Conservation (phyloP, 2,888 invertebrate species). For the Phyllotreta striolata region DNA sequence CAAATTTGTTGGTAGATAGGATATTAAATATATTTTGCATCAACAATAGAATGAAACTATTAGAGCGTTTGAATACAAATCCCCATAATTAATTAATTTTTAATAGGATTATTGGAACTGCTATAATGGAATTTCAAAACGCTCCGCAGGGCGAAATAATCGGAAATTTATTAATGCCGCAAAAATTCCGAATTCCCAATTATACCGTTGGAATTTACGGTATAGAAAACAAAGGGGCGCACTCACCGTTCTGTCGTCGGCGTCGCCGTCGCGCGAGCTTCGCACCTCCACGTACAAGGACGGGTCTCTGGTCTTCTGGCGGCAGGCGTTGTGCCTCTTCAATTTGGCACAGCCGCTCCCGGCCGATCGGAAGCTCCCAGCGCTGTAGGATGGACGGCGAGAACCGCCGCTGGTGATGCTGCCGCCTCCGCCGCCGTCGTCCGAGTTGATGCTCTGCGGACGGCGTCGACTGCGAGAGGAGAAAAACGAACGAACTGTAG, state of each 20-base stretch:
- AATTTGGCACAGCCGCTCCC: conserved; percentile 58
- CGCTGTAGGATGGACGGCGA: conserved; percentile 38
- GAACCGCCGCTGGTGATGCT: conserved; percentile 22
- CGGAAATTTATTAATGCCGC: neutral
- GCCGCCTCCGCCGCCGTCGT: conserved; percentile 50
- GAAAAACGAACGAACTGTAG: conserved; percentile 19
- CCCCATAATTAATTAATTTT: no score
- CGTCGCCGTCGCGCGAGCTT: conserved; percentile 38
- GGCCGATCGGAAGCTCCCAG: conserved; percentile 56
- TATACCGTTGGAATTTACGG: neutral
- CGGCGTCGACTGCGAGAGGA: conserved; percentile 52
- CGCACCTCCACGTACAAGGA: conserved; percentile 42
- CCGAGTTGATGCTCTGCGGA: conserved; percentile 55
- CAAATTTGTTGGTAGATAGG: no score
- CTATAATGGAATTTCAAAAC: no score
- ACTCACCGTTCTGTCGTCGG: conserved; percentile 48
- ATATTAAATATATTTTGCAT: no score
- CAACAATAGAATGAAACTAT: no score
- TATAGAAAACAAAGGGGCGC: neutral
- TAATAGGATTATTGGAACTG: no score
- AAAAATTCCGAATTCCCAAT: neutral
- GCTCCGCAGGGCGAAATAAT: no score
- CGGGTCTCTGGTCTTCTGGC: conserved; percentile 56
- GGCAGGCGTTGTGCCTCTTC: conserved; percentile 59
- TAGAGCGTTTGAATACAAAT: no score